These are phyloP conservation scores for Pseudotriccus pelzelni DNA, from an alignment of 2,797 vertebrate genomes.

Conservation along the genomic window DNA sequence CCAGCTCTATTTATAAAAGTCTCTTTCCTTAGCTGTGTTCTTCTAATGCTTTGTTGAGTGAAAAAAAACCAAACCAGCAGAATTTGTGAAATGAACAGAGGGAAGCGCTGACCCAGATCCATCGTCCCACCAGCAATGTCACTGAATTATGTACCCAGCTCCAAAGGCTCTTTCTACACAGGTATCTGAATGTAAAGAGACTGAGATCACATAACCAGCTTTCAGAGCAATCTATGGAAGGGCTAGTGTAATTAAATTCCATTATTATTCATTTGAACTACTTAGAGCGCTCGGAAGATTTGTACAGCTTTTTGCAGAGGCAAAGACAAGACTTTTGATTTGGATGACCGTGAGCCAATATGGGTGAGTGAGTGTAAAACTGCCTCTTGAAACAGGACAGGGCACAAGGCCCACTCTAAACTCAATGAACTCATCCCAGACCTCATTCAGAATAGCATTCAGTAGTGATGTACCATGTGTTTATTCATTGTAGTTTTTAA, in stretches of 20 bases:
- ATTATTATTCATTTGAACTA: neutral
- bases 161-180: neutral
- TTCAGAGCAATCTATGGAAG: neutral
- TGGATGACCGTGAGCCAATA: neutral
- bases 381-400: neutral
- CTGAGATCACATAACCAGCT: neutral
- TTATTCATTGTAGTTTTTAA: neutral
- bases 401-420: neutral
- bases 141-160: neutral
- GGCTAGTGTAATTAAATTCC: neutral
- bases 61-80: neutral
- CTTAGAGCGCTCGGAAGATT: neutral
- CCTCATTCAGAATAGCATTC: neutral
- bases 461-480: neutral
- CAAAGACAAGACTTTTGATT: neutral
- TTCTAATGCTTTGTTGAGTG: neutral
- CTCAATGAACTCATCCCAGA: fast-evolving
- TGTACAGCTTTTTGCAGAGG: neutral
- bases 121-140: neutral
- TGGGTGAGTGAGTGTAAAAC: neutral
- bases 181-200: neutral
- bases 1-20: neutral
- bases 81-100: neutral
- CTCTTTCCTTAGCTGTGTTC: neutral
- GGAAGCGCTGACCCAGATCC: neutral